Base-by-base conservation (phyloP, 2,888 invertebrate genomes). In the Cheilosia soror region DNA sequence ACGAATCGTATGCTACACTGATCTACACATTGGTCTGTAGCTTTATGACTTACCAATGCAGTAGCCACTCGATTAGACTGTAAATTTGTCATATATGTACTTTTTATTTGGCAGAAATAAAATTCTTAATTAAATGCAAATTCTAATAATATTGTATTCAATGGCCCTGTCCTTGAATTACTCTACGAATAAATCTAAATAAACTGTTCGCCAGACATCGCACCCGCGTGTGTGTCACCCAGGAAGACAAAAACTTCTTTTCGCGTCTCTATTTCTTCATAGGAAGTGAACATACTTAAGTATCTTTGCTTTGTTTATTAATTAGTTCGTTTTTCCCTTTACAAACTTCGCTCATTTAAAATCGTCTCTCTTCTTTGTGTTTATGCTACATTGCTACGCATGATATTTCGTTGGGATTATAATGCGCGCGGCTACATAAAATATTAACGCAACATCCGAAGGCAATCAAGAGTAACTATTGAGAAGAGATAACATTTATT, bases 381-480 rank as follows among this genome's bases (percentile, higher is more conserved):
- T 68, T 62, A 77, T 76, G 66, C 42, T 68, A 53, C 69, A 44
- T 62, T 68, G 62, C 42, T 68, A 20, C 47, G 62, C 53, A 51
- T 62, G 60, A 49, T 68, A 60, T 62, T 60, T 77, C 47, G 68
- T 53, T 68, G 9, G 6, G 33, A 53, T 51, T 53, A 31, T 51
- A n/a, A 15, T 33, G 6, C 13, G 37, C 57, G 6, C 29, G 60
- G 51, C 62, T 20, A 60, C 20, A 71, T 20, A 25, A 20, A 49
- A 49, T 37, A 33, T 55, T 13, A n/a, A 33, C 31, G 53, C 25
- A 51, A 37, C 62, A 44, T 15, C 20, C 33, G 77, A 77, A 77
- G 69, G 77, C 27, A 69, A 69, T 77, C 77, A 55, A 69, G 68
- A 77, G 68, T 37, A 11, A 4, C 37, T 77, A 60, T 77, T 62